A percentile compares a stretch with the other conserved stretches of the same genome.
Evolutionary conservation across 2,888 invertebrate species (phyloP).

Genomic region (Emesis furor): DNA sequence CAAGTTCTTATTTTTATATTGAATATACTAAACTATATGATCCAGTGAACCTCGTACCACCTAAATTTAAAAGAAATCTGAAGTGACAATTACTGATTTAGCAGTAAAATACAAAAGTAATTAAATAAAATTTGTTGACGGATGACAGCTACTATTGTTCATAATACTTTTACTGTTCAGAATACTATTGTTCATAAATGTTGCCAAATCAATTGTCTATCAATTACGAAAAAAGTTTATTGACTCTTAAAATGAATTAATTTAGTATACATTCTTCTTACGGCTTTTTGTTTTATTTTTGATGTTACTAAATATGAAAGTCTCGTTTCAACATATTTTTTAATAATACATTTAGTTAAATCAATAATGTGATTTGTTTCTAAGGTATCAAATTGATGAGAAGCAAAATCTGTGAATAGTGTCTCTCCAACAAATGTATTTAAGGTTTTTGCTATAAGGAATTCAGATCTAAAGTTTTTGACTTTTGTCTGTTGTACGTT

Average conservation of each 20-base stretch:
- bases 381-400: not conserved
- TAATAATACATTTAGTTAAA: not conserved
- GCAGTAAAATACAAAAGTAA: not conserved
- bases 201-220: too few relatives aligned
- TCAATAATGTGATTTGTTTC: constrained; percentile 11
- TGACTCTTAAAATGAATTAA: not conserved
- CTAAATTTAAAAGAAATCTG: not conserved
- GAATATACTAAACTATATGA: too few relatives aligned
- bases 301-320: constrained; percentile 10
- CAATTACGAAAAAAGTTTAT: too few relatives aligned
- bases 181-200: too few relatives aligned
- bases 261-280: not conserved
- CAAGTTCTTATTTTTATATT: too few relatives aligned
- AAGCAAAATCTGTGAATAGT: constrained; percentile 4
- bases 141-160: too few relatives aligned
- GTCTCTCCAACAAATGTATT: constrained; percentile 14
- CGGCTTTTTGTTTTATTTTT: constrained; percentile 8
- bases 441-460: constrained; percentile 8
- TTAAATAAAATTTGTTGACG: not conserved
- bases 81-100: not conserved
- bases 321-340: constrained; percentile 4
- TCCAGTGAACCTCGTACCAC: too few relatives aligned
- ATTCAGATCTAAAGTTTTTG: constrained; percentile 3
- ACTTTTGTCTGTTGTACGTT: constrained; percentile 6
- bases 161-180: too few relatives aligned